Base-by-base conservation (phyloP, 1,140 invertebrate genomes). In the Drosophila quadrilineata region DNA sequence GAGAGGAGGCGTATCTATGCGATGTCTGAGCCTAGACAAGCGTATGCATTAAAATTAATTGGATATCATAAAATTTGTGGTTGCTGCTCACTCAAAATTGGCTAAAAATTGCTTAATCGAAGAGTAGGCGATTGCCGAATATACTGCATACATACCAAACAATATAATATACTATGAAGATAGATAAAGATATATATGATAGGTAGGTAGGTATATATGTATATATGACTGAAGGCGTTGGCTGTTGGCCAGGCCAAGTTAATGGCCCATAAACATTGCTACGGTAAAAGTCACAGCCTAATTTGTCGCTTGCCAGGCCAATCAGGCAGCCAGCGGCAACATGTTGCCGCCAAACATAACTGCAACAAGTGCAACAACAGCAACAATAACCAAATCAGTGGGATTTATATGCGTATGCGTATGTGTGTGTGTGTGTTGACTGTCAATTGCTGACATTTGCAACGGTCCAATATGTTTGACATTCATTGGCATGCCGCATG, bases 361-460 rank as follows among this genome's bases (percentile, higher is more conserved):
- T 46, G 31, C 24, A 67, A 63, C 73, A 84, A 84, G 77, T 84
- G 79, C 77, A 84, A 58, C 72, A 70, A 38, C 82, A 14, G 19
- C 62, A 49, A 35, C 35, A 46, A 24, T 52, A 60, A 26, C 41
- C 9, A 6, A 33, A 48, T 38, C 52, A 43, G 24, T 40, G 4
- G 46, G 19, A 21, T 40, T 5, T 40, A 16, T 36, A 24, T 58
- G 5, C 17, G 19, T 36, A 24, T 56, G 8, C 33, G 26, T 67
- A 62, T 48, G 29, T 53, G 36, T 68, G 63, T 71, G 24, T 59
- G 33, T 67, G 54, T 58, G 40, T 76, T 71, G 50, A 35, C 74
- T 85, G 77, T 85, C 77, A 84, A 74, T 74, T 49, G 79, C 66
- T 84, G 79, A 85, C 77, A 84, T 84, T 84, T 84, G 79, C 79